These are phyloP conservation scores for Tetranychus truncatus DNA, from an alignment of 2,888 invertebrate species.

Conservation along the genomic window DNA sequence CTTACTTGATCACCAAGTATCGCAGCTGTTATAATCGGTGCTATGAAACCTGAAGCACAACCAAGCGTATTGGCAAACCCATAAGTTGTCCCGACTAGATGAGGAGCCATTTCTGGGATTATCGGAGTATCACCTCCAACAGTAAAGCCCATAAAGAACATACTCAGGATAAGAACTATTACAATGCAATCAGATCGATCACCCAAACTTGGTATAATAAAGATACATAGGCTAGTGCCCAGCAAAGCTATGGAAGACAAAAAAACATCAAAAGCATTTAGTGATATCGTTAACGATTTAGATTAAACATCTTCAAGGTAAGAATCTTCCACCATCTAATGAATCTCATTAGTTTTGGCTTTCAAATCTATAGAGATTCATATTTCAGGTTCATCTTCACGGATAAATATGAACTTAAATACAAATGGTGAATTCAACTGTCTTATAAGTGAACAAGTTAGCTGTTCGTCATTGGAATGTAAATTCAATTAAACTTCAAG, in stretches of 20 bases:
- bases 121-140: slow-evolving; percentile 21
- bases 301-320: neutral
- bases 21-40: neutral
- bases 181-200: neutral
- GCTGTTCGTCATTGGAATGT: neutral
- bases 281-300: neutral
- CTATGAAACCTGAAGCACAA: slow-evolving; percentile 16
- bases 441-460: no score
- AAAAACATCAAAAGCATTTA: neutral
- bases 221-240: slow-evolving; percentile 22
- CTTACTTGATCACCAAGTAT: neutral
- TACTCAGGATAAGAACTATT: slow-evolving; percentile 10
- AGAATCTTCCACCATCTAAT: no score
- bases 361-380: no score
- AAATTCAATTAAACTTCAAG: neutral
- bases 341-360: no score
- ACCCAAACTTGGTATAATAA: neutral
- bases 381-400: no score
- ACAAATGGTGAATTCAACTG: no score
- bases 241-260: neutral
- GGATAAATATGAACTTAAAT: no score
- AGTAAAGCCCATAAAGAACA: slow-evolving; percentile 16
- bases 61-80: slow-evolving; percentile 15
- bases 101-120: slow-evolving; percentile 17
- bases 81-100: slow-evolving; percentile 18